These are phyloP conservation scores for Catocala sponsa DNA, from an alignment of 2,888 invertebrate species.

Conservation along the genomic window DNA sequence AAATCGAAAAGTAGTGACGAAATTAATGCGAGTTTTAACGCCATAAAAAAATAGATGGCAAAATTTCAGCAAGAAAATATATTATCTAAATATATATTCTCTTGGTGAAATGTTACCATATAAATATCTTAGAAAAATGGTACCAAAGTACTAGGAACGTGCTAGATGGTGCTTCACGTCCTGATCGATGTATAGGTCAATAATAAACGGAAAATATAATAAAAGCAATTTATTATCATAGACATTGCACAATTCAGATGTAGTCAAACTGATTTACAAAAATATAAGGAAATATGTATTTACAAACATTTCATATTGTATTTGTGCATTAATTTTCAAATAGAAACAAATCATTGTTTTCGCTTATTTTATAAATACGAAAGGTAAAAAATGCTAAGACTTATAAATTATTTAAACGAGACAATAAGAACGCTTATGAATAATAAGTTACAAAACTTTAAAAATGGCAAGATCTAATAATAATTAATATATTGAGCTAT, in stretches of 20 bases:
- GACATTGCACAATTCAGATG: conserved; percentile 61
- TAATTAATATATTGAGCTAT: conserved; percentile 48
- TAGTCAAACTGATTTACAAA: conserved; percentile 61
- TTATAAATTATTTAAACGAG: conserved; percentile 39
- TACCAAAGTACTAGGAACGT: too few relatives aligned
- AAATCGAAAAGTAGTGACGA: too few relatives aligned
- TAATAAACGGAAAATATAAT: conserved; percentile 32
- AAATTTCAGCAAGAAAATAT: too few relatives aligned
- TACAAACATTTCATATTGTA: conserved; percentile 54
- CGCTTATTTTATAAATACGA: conserved; percentile 42
- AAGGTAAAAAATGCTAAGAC: conserved; percentile 45
- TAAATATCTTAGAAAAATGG: too few relatives aligned
- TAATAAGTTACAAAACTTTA: conserved; percentile 42
- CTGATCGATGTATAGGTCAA: too few relatives aligned
- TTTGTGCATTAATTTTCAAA: conserved; percentile 63
- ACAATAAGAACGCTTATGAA: conserved; percentile 39
- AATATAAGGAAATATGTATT: conserved; percentile 63
- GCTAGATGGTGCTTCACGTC: too few relatives aligned
- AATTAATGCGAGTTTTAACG: too few relatives aligned
- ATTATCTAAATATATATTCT: too few relatives aligned
- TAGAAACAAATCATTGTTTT: conserved; percentile 37
- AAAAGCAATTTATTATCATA: conserved; percentile 69
- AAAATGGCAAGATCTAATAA: conserved; percentile 49
- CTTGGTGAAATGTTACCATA: too few relatives aligned
- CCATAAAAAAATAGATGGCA: too few relatives aligned